Evolutionary conservation across 2,888 invertebrate species (phyloP), one percentile per base, ranked within the genome.

Genomic region (Cephus spinipes): DNA sequence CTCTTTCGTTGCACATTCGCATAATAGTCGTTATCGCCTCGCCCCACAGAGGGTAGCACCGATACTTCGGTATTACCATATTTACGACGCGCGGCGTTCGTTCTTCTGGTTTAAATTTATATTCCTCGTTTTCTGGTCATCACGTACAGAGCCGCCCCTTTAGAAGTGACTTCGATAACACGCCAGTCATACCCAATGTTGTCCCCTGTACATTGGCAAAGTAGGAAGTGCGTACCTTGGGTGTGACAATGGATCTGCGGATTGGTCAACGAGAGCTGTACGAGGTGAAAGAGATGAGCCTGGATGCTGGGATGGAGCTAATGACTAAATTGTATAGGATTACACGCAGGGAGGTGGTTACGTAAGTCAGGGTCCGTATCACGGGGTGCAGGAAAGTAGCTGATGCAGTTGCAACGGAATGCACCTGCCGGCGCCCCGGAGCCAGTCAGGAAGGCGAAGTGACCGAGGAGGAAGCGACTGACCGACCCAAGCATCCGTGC

Each of bases 51-150:
- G 85, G 85, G 85, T 85, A 85, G 86, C 85, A 81, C 86, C 87
- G 87, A 89, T 89, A 87, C 87, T 87, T 85, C 78, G 80, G 85
- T 87, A 90, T 90, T 90, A 90, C 86, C 89, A 89, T 90, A 90
- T 90, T 89, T 89, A 89, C 88, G 89, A 89, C 79, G 85, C 81
- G 84, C 80, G 79, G 80, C 81, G 78, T 77, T 78, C 77, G 55
- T 55, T 55, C 55, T 55, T 55, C 40, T 40, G 40, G 6, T 9
- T 15, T 23, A 55, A 55, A 55, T 55, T 55, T 55, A 55, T 55
- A 55, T 55, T 55, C 55, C 9, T 9, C 23, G 9, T 55, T 55
- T 55, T 55, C 55, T 55, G 23, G 9, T 9, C 23, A 9, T 55
- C 23, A 23, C 55, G 9, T 55, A 9, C 0, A 9, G 55, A 15